Evolutionary conservation across 2,888 invertebrate genomes (phyloP).

Genomic region (Scelioninae gen. 2): DNA sequence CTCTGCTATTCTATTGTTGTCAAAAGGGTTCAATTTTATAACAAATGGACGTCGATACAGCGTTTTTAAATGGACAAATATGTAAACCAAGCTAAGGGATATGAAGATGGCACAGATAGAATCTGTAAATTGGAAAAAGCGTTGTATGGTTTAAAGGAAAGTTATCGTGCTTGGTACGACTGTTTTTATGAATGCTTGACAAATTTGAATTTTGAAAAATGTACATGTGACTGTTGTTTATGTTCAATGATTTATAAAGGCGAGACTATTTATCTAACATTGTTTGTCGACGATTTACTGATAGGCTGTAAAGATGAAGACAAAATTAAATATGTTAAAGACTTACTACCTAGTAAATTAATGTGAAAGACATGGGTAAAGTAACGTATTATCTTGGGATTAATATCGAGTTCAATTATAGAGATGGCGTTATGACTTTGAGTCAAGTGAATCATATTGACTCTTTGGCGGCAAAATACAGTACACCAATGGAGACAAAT

Average conservation of each 20-base stretch:
- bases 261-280: neutral
- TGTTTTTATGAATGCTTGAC: conserved; percentile 57
- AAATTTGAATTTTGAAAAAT: conserved; percentile 46
- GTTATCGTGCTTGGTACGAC: conserved; percentile 60
- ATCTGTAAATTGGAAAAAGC: conserved; percentile 57
- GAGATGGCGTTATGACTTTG: conserved; percentile 24
- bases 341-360: conserved; percentile 36
- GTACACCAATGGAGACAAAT: conserved; percentile 44
- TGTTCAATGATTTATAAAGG: neutral
- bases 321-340: conserved; percentile 18
- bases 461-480: conserved; percentile 36
- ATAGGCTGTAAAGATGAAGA: conserved; percentile 6
- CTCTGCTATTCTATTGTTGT: conserved; percentile 37
- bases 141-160: conserved; percentile 61
- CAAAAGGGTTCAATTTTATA: conserved; percentile 41
- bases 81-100: conserved; percentile 50
- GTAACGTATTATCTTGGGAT: conserved; percentile 48
- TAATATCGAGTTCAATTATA: conserved; percentile 34
- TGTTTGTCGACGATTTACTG: conserved; percentile 15
- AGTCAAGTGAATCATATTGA: conserved; percentile 36
- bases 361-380: conserved; percentile 45
- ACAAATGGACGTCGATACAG: conserved; percentile 51
- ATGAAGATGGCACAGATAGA: conserved; percentile 36
- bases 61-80: conserved; percentile 58
- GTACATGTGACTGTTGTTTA: conserved; percentile 48